A percentile compares a stretch with the other conserved stretches of the same genome.
Evolutionary conservation across 2,113 vertebrate genomes (phyloP).

Genomic region (Colinus virginianus): DNA sequence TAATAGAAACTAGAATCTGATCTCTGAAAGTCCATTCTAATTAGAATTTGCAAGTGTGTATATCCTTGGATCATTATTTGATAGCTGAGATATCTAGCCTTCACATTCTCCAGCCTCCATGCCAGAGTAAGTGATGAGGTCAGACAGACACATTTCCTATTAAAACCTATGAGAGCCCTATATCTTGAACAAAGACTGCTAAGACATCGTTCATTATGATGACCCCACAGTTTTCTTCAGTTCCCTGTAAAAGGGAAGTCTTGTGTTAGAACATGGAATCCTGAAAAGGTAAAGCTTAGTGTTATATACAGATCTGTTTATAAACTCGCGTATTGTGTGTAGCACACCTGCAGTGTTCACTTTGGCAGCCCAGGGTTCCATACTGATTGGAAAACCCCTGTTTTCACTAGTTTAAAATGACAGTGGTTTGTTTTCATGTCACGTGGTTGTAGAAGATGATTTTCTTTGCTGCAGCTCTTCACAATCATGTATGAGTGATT

Average conservation of each 20-base stretch:
- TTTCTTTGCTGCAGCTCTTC: background rate
- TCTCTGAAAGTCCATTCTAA: background rate
- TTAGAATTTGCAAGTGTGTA: background rate
- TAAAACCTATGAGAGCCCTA: background rate
- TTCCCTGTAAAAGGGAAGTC: background rate
- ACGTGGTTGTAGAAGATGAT: background rate
- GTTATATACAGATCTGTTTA: background rate
- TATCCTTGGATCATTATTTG: background rate
- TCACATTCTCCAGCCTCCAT: background rate
- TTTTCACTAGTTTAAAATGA: background rate
- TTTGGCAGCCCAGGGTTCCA: background rate
- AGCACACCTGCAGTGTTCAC: background rate
- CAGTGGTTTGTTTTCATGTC: background rate
- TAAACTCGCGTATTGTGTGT: background rate
- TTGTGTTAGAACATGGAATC: background rate
- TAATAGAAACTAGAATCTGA: background rate
- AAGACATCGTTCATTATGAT: background rate
- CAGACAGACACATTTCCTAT: background rate
- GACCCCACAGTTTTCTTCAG: background rate
- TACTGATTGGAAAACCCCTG: background rate
- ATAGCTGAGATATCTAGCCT: background rate
- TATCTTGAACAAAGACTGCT: background rate
- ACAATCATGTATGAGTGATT: slow-evolving; percentile 27
- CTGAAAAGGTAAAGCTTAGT: background rate
- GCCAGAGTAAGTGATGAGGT: background rate